These are phyloP conservation scores for Arbacia lixula DNA, from an alignment of 53 echinoderm and acorn worm genomes.

Conservation along the genomic window DNA sequence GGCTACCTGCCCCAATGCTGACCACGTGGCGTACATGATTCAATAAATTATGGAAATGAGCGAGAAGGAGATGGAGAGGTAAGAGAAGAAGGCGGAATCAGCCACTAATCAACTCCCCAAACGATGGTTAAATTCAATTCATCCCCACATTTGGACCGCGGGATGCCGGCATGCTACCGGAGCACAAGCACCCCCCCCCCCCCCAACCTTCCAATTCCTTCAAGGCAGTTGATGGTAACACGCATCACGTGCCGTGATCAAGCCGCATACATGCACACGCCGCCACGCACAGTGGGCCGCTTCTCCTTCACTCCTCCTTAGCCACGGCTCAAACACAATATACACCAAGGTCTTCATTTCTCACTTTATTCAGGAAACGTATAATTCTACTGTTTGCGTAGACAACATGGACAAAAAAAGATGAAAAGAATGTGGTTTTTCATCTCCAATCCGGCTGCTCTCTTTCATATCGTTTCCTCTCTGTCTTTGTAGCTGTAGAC, in stretches of 20 bases:
- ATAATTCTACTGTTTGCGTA: too few relatives aligned
- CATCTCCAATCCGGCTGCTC: neutral
- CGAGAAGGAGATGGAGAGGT: neutral
- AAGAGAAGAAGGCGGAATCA: slow-evolving; percentile 11
- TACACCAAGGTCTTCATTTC: neutral
- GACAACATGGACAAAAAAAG: too few relatives aligned
- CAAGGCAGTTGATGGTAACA: too few relatives aligned
- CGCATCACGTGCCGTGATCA: slow-evolving; percentile 42
- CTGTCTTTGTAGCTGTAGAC: neutral
- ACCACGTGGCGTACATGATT: slow-evolving; percentile 16
- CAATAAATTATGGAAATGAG: slow-evolving; percentile 49
- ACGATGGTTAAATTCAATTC: slow-evolving; percentile 52
- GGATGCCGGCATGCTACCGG: too few relatives aligned
- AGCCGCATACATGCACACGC: slow-evolving; percentile 29
- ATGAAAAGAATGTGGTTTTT: slow-evolving; percentile 17
- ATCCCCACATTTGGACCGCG: slow-evolving; percentile 43
- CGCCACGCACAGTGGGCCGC: neutral
- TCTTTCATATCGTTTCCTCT: neutral
- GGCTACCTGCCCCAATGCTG: slow-evolving; percentile 4
- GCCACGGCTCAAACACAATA: slow-evolving; percentile 27
- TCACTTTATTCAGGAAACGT: too few relatives aligned
- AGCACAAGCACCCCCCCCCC: too few relatives aligned
- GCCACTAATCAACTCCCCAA: slow-evolving; percentile 20
- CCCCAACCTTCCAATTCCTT: too few relatives aligned
- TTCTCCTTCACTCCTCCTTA: slow-evolving; percentile 1